Base-by-base conservation (phyloP, 2,888 invertebrate species). In the Melipona beecheii region DNA sequence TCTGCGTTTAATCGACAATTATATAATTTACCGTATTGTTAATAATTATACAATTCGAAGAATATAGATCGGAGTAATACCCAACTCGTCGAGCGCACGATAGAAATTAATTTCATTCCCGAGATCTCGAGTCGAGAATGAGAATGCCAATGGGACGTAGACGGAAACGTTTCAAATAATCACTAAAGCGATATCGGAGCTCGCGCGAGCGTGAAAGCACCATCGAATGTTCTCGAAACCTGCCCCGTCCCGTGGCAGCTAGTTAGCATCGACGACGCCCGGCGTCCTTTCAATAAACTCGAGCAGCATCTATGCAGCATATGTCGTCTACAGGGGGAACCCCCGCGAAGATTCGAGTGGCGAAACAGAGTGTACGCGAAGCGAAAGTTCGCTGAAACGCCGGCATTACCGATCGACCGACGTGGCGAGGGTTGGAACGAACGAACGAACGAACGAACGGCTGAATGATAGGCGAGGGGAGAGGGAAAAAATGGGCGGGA, bases 251-350 rank as follows among this genome's bases (percentile, higher is more conserved):
- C 64, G 4, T n/a, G 52, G 60, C n/a, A 52, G 31, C n/a, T 64
- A 64, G 21, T 73, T 52, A 50, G 62, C 64, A 36, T 24, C 50
- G n/a, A 49, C 49, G 31, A 52, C 52, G 27, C 52, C 19, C 17
- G 17, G 21, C 62, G 68, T 68, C 31, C 58, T 64, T 49, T 72
- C 62, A 2, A 69, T 78, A 62, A 78, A 76, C 68, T 68, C 58
- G 68, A 43, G 74, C 43, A 54, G 43, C 65, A 13, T 17, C 15
- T 17, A 17, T 15, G 60, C 74, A 74, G 64, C 87, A 85, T 85
- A 74, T 83, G 87, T 83, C 75, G 73, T 49, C 69, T 36, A 54
- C 52, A 65, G 81, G 72, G 52, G 62, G 71, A 75, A 81, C 78
- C 73, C 64, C 73, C 66, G 31, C 68, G 70, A 54, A 68, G 74